Conservation (phyloP, 2,888 invertebrate genomes). For the Nephrotoma appendiculata region DNA sequence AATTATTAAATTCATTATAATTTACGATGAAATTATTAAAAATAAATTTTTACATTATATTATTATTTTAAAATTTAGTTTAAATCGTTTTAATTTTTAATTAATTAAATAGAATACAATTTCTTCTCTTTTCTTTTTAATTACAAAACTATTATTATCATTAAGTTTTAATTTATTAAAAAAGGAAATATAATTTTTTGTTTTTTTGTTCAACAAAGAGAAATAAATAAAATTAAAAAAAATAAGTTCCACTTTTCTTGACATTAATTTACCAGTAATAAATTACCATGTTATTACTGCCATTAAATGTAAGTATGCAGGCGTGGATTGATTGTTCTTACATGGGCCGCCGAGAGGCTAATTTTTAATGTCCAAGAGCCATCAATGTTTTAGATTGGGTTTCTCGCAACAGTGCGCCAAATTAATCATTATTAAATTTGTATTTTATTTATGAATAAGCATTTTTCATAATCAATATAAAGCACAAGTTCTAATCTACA, state of each 20-base stretch:
- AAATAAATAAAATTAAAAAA: not conserved
- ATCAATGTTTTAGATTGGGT: no score
- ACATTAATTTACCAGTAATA: not conserved
- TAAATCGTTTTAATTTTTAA: not conserved
- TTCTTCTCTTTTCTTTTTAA: not conserved
- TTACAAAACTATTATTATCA: not conserved
- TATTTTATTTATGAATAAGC: no score
- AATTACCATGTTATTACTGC: no score
- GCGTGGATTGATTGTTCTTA: no score
- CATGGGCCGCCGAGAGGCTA: no score
- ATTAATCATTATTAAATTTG: no score
- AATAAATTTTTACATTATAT: not conserved
- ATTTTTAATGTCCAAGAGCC: no score
- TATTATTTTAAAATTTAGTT: not conserved
- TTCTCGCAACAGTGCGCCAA: no score
- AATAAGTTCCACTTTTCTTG: not conserved
- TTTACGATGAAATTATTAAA: not conserved
- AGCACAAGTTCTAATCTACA: no score
- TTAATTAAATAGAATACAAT: not conserved
- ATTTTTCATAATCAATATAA: no score
- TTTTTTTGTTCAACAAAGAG: not conserved
- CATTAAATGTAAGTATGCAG: no score
- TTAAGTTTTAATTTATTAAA: not conserved
- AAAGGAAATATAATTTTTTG: not conserved
- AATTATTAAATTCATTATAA: not conserved